These are phyloP conservation scores for Argyrosomus japonicus DNA, from an alignment of 2,113 vertebrate genomes.

Conservation along the genomic window DNA sequence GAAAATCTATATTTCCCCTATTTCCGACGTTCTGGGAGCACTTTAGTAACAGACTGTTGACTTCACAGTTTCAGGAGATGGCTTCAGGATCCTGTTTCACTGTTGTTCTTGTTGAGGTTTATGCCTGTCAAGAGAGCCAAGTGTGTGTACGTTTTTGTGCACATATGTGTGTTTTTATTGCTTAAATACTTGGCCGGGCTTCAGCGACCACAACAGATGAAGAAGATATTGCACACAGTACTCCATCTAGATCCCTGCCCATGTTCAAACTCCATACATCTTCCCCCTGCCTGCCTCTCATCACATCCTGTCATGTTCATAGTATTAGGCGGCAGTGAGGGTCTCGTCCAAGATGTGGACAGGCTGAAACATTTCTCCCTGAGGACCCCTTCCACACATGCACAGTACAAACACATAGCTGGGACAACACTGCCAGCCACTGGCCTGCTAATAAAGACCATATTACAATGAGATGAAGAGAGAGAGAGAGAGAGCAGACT, in stretches of 20 bases:
- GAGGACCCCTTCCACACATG: constrained; percentile 9
- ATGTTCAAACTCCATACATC: constrained; percentile 25
- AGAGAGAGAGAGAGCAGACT: constrained; percentile 14
- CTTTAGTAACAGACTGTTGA: constrained; percentile 41
- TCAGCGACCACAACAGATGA: constrained; percentile 16
- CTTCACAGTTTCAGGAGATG: constrained; percentile 41
- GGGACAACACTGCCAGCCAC: constrained; percentile 53
- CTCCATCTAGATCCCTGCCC: not conserved
- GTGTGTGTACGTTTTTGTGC: constrained; percentile 14
- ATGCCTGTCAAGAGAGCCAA: constrained; percentile 34
- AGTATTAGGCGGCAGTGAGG: constrained; percentile 13
- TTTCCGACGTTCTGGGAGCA: constrained; percentile 42
- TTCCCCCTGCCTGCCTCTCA: not conserved
- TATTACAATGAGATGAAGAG: constrained; percentile 6
- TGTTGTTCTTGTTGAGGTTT: constrained; percentile 61
- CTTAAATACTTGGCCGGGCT: constrained; percentile 30
- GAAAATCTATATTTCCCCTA: constrained; percentile 49
- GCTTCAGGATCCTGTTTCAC: constrained; percentile 45
- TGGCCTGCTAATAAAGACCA: constrained; percentile 66
- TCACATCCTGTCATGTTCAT: constrained; percentile 32
- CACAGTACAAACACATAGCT: constrained; percentile 52
- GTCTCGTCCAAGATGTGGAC: constrained; percentile 50
- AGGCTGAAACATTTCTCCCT: constrained; percentile 56
- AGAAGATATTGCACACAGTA: not conserved
- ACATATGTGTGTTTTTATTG: constrained; percentile 28